Conservation (phyloP, 1,140 invertebrate genomes). For the Zaprionus ornatus region DNA sequence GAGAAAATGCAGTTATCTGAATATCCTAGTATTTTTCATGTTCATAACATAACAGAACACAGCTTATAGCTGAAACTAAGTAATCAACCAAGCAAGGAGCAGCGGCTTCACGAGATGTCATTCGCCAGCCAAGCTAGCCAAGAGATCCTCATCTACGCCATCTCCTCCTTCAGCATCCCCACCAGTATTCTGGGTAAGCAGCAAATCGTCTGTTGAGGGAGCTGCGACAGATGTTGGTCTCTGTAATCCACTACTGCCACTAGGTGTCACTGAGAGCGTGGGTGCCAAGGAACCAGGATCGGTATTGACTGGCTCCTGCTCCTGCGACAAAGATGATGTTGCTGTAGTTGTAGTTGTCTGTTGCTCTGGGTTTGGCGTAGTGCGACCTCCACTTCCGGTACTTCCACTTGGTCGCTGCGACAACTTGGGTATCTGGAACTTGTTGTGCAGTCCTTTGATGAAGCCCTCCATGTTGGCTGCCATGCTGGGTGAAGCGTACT, state of each 20-base stretch:
- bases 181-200: slow-evolving; percentile 41
- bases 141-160: slow-evolving; percentile 69
- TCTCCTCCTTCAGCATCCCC: slow-evolving; percentile 37
- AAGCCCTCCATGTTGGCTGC: slow-evolving; percentile 87
- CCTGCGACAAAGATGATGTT: slow-evolving; percentile 17
- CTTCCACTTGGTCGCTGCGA: slow-evolving; percentile 83
- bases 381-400: slow-evolving; percentile 23
- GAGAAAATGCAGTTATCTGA: too few relatives aligned
- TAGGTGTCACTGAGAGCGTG: slow-evolving; percentile 16
- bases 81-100: not conserved
- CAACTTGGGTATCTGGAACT: slow-evolving; percentile 94
- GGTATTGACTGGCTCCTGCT: slow-evolving; percentile 10
- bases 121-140: slow-evolving; percentile 70
- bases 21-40: not conserved
- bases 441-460: slow-evolving; percentile 91
- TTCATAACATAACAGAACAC: not conserved
- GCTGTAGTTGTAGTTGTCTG: slow-evolving; percentile 6
- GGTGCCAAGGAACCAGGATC: slow-evolving; percentile 17
- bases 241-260: slow-evolving; percentile 23
- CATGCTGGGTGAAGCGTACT: slow-evolving; percentile 77
- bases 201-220: slow-evolving; percentile 24
- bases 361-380: slow-evolving; percentile 29
- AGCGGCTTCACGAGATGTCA: not conserved
- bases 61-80: slow-evolving; percentile 36
- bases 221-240: not conserved